Percentiles rank a stretch among this genome's conserved stretches.
phyloP scores from a whole-genome alignment of 2,888 invertebrate genomes.

The Cetonia aurata region DNA sequence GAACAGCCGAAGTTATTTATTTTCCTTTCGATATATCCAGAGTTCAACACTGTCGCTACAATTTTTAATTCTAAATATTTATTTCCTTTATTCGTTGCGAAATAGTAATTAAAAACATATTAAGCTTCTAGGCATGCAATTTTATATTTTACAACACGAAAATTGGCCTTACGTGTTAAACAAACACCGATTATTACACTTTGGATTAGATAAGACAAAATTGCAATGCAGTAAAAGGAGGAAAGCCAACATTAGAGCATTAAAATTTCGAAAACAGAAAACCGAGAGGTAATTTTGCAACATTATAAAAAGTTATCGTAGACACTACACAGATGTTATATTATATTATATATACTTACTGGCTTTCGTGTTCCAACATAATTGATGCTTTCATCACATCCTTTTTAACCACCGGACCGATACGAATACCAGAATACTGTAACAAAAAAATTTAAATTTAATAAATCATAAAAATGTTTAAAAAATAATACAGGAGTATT shows the following conservation, averaged over 20 bases:
- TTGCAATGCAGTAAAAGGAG: not conserved
- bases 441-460: conserved; percentile 62
- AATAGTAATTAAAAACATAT: no score
- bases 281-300: no score
- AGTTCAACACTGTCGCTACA: no score
- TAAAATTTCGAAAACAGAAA: no score
- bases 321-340: not conserved
- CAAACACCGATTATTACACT: not conserved
- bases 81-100: no score
- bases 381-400: conserved; percentile 99
- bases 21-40: no score
- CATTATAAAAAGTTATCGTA: no score
- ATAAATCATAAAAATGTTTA: not conserved
- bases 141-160: no score
- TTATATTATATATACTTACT: conserved; percentile 73
- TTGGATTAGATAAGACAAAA: not conserved
- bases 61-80: no score
- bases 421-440: conserved; percentile 97
- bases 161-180: no score
- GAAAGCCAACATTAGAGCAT: not conserved
- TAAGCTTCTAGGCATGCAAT: no score
- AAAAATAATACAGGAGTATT: not conserved
- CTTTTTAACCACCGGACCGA: conserved; percentile 98
- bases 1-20: no score
- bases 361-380: conserved; percentile 98